Conservation (phyloP, 2,113 vertebrate genomes). For the Abramis brama region DNA sequence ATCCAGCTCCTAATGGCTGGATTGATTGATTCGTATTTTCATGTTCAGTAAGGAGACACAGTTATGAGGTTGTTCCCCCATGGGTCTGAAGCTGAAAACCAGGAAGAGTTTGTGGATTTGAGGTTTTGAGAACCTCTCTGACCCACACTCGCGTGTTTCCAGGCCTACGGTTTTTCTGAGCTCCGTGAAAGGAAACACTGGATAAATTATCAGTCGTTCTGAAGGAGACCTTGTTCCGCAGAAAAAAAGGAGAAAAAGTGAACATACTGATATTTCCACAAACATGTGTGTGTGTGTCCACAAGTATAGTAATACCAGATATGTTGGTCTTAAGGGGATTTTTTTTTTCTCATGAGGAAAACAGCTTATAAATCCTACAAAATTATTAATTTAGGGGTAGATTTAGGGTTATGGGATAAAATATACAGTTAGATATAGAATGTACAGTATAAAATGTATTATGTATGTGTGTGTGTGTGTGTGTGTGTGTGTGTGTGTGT, state of each 20-base stretch:
- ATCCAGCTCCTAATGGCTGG: conserved; percentile 61
- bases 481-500: too few species aligned
- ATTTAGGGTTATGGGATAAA: too few species aligned
- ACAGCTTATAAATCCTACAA: too few species aligned
- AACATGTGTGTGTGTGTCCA: not conserved
- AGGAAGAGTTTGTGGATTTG: conserved; percentile 69
- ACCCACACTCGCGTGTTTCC: conserved; percentile 62
- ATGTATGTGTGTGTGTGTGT: too few species aligned
- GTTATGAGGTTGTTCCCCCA: conserved; percentile 65
- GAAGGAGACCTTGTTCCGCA: conserved; percentile 70
- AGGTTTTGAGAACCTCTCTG: conserved; percentile 70
- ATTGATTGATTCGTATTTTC: conserved; percentile 71
- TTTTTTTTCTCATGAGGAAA: too few species aligned
- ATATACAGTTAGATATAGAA: too few species aligned
- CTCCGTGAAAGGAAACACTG: conserved; percentile 68
- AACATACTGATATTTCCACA: conserved; percentile 15
- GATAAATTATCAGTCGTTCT: conserved; percentile 68
- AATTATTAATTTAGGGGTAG: too few species aligned
- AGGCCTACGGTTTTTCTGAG: conserved; percentile 57
- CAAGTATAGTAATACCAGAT: too few species aligned
- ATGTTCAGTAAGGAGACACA: conserved; percentile 58
- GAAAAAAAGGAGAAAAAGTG: conserved; percentile 61
- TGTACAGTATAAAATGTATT: too few species aligned
- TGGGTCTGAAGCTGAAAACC: conserved; percentile 55
- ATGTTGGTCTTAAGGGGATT: too few species aligned